Evolutionary conservation across 2,888 invertebrate species (phyloP), one percentile per base, ranked within the genome.

Genomic region (Dastarcus helophoroides): DNA sequence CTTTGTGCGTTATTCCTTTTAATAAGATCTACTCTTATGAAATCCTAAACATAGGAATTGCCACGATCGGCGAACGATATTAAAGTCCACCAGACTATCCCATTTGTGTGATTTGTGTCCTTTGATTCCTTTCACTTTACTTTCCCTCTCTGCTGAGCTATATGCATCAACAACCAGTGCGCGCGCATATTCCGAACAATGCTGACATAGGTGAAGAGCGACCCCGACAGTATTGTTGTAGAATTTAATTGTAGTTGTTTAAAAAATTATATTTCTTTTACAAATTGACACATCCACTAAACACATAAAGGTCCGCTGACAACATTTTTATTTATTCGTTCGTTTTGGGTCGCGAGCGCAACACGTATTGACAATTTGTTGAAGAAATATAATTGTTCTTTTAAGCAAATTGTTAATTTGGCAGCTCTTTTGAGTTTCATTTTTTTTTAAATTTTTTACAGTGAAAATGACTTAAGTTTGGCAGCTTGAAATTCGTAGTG

Each of bases 111-210:
- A 24, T 29, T 26, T 22, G 33, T 33, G 33, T 33, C 33, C 33
- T 31, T 35, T 19, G 19, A n/a, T 19, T 35, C 35, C 35, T 35
- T 35, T 35, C 35, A 35, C 35, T 35, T 35, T 26, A 35, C 35
- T 35, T 35, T 35, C 35, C 35, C 35, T 35, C 35, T 35, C 35
- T 35, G 30, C 35, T 28, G 6, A 23, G 7, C 10, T 8, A 23
- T 23, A 23, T 23, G 27, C 6, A 22, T 27, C 27, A 22, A 17
- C 31, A 3, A 35, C 23, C 31, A 27, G 19, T 30, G 35, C 31
- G 35, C 35, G 31, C 35, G 35, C 35, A 31, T 23, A 6, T 23
- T 8, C 6, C 24, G 19, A 9, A 23, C 8, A 23, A 9, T 23
- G 24, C 24, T 23, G 24, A 23, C 24, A 8, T 23, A 23, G 24